A percentile compares a stretch with the other conserved stretches of the same genome.
Conservation (phyloP, 1,140 invertebrate species). For the Leguminivora glycinivorella region DNA sequence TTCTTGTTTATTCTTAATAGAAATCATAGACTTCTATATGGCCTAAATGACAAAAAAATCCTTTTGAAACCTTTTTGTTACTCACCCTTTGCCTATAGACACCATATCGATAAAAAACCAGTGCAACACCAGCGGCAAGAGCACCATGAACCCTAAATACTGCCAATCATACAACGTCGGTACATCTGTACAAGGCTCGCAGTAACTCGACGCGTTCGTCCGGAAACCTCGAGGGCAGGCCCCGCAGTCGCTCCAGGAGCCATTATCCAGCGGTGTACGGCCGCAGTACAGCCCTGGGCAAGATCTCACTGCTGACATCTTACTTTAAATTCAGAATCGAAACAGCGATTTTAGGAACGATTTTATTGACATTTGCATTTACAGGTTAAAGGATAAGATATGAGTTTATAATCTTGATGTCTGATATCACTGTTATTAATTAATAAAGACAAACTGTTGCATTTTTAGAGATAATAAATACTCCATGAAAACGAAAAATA, state of each 20-base stretch:
- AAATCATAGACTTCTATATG: too few relatives aligned
- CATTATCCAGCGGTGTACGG: conserved; percentile 82
- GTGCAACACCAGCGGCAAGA: conserved; percentile 91
- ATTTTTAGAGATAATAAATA: not conserved
- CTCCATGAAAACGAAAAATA: not conserved
- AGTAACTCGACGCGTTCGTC: conserved; percentile 77
- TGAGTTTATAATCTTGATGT: too few relatives aligned
- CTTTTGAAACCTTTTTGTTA: too few relatives aligned
- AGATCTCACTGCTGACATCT: conserved; percentile 61
- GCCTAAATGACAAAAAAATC: too few relatives aligned
- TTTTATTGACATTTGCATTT: not conserved
- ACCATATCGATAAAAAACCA: conserved; percentile 95
- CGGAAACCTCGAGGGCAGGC: conserved; percentile 90
- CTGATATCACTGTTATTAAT: not conserved
- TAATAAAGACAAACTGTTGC: not conserved
- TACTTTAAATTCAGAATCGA: not conserved
- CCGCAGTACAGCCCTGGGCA: conserved; percentile 95
- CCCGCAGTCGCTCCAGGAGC: conserved; percentile 88
- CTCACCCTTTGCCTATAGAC: conserved; percentile 86
- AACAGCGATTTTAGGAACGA: not conserved
- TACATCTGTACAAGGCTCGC: conserved; percentile 86
- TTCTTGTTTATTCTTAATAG: too few relatives aligned
- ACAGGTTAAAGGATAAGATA: not conserved
- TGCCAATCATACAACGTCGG: conserved; percentile 95
- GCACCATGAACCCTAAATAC: conserved; percentile 95